Evolutionary conservation across 2,113 vertebrate genomes (phyloP), one percentile per base, ranked within the genome.

Genomic region (Myrmecobius fasciatus): DNA sequence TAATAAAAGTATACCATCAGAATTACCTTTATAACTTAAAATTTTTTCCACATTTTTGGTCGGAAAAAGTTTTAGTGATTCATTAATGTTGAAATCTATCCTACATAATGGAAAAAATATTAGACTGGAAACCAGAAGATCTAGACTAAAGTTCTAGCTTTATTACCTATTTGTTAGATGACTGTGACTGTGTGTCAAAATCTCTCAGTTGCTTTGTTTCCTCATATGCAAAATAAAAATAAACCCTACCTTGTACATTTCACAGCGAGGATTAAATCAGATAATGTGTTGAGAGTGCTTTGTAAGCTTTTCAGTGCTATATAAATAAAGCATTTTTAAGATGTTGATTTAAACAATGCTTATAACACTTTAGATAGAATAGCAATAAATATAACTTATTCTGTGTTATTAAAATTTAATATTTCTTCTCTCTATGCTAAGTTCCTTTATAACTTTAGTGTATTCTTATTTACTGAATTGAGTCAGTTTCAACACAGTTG

Each of bases 21-120:
- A 83, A 83, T 83, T 10, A 46, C 8, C 53, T 95, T 91, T 36
- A 94, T 7, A 92, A 54, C 31, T 94, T 10, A 89, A 47, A 93
- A 28, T 96, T 89, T 26, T 89, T 26, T 75, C 12, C 93, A 36
- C 26, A 91, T 96, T 91, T 91, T 53, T 88, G 92, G 89, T 3
- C 22, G 92, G 25, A 60, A 92, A 51, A 95, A 91, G 36, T 56
- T 53, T 53, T 53, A 49, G 25, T 91, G 52, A 49, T 88, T 91
- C 31, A 83, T 83, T 83, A 24, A 43, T 31, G 7, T 22, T 83
- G 67, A 83, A 83, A 83, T 43, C n/a, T 83, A 31, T 36, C 28
- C 28, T 36, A 43, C 43, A 43, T n/a, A 24, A 20, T 83, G 67
- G 36, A 20, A 43, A 83, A 17, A 83, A 6, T 43, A 7, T 83